Percentiles rank a stretch among this genome's conserved stretches.
Conservation (phyloP, 2,797 vertebrate genomes). For the Danio kyathit region DNA sequence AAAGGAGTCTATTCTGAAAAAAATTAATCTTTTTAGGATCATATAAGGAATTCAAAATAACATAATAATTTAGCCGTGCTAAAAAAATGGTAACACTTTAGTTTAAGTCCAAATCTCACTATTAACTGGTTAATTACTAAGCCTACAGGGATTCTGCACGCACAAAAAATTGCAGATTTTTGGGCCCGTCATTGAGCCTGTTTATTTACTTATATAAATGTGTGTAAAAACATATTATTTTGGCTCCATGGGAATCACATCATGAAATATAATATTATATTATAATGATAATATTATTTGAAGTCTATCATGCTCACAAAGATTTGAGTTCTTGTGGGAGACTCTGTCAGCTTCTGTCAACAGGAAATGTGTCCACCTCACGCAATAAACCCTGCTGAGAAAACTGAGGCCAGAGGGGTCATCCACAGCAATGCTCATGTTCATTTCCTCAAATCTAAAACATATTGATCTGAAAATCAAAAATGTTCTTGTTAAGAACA, state of each 20-base stretch:
- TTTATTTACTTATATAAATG: no score
- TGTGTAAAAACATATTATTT: no score
- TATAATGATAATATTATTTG: neutral
- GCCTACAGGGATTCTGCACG: no score
- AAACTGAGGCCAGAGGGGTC: conserved; percentile 14
- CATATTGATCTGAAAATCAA: neutral
- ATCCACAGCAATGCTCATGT: conserved; percentile 31
- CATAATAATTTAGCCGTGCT: no score
- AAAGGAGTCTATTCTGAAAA: no score
- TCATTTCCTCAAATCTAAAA: neutral
- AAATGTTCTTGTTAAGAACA: neutral
- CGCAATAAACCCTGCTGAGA: conserved; percentile 27
- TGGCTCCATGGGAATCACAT: neutral
- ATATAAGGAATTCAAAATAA: no score
- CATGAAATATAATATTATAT: neutral
- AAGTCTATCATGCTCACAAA: conserved; percentile 53
- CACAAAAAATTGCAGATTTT: no score
- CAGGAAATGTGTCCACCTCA: conserved; percentile 56
- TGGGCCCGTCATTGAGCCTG: no score
- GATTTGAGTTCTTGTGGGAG: conserved; percentile 51
- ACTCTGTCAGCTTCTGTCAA: conserved; percentile 41
- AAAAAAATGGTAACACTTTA: no score
- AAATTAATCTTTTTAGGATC: no score
- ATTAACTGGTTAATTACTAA: no score
- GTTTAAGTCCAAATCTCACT: no score